Conservation (phyloP, 2,113 vertebrate genomes). For the Gymnarchus niloticus region DNA sequence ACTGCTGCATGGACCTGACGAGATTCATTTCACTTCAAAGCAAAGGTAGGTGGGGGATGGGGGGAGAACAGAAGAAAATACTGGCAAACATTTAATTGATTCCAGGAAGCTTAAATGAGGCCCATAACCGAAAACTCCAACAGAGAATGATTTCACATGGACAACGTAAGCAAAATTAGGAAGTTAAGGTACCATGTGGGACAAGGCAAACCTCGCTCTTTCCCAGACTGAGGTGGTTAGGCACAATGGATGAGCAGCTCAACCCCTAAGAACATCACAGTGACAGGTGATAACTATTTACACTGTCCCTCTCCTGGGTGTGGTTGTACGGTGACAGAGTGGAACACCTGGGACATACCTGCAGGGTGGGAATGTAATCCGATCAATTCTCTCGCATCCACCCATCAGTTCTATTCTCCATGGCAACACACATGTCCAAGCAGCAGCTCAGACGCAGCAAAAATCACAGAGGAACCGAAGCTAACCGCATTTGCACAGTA, state of each 20-base stretch:
- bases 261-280: not conserved
- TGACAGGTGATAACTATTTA: not conserved
- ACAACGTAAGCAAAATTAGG: not conserved
- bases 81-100: not conserved
- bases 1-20: not conserved
- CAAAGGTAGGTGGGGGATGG: not conserved
- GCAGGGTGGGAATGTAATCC: not conserved
- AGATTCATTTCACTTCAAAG: not conserved
- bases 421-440: constrained; percentile 1
- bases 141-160: not conserved
- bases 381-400: not conserved
- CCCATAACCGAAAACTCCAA: not conserved
- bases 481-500: not conserved
- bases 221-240: not conserved
- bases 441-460: not conserved
- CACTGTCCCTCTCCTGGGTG: not conserved
- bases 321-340: not conserved
- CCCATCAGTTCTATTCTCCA: not conserved
- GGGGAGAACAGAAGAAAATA: not conserved
- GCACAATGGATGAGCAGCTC: not conserved
- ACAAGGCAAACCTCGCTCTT: not conserved
- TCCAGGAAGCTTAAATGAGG: not conserved
- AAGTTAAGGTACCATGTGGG: not conserved
- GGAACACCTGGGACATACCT: not conserved
- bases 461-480: not conserved